A percentile compares a stretch with the other conserved stretches of the same genome.
Conservation (phyloP, 2,797 vertebrate species). For the Enoplosus armatus region DNA sequence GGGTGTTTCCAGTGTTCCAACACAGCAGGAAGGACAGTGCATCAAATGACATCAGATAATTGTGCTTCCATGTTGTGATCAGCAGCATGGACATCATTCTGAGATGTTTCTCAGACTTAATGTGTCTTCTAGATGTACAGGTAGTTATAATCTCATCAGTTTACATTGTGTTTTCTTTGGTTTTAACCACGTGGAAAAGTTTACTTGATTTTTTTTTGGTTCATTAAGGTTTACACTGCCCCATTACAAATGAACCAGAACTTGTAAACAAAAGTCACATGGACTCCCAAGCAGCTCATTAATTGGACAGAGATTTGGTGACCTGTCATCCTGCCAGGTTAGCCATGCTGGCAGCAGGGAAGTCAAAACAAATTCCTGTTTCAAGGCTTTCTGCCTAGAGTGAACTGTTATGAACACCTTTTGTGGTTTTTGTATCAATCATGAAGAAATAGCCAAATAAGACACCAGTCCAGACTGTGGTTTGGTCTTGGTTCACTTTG, state of each 20-base stretch:
- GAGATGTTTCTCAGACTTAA: conserved; percentile 4
- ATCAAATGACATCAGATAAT: conserved; percentile 22
- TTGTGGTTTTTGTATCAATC: conserved; percentile 4
- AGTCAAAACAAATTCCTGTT: conserved; percentile 4
- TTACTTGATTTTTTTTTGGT: conserved; percentile 14
- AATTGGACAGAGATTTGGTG: conserved; percentile 28
- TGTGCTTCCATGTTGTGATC: conserved; percentile 6
- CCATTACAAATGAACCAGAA: conserved; percentile 39
- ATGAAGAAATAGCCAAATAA: conserved; percentile 15
- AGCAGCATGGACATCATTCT: conserved; percentile 2
- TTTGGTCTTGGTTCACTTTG: conserved; percentile 22
- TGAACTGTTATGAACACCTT: conserved; percentile 3
- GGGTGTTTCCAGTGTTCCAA: conserved; percentile 51
- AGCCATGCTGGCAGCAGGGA: not conserved
- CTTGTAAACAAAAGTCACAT: conserved; percentile 32
- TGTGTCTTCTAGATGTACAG: conserved; percentile 1
- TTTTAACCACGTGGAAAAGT: conserved; percentile 41
- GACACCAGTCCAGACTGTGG: conserved; percentile 20
- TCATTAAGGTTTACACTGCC: conserved; percentile 32
- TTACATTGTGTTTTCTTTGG: not conserved
- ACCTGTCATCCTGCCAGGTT: conserved; percentile 14
- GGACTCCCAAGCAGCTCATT: conserved; percentile 14
- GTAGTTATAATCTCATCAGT: conserved; percentile 13
- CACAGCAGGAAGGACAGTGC: conserved; percentile 35
- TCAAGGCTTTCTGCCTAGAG: conserved; percentile 7